Percentiles rank a stretch among this genome's conserved stretches.
Evolutionary conservation across 1,140 invertebrate genomes (phyloP).

Genomic region (Tenebrio molitor): DNA sequence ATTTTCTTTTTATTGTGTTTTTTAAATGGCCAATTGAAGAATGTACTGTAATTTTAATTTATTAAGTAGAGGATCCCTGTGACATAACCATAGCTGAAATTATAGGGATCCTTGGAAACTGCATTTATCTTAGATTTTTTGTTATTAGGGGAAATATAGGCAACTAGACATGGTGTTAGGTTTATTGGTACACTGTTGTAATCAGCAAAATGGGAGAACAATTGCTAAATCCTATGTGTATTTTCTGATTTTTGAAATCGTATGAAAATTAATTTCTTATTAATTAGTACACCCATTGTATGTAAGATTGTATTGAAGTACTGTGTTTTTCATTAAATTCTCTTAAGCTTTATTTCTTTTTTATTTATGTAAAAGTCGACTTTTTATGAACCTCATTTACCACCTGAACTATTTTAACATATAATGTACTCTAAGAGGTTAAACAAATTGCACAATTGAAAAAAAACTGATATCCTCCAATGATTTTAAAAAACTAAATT

Average conservation of each 20-base stretch:
- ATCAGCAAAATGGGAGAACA: conserved; percentile 11
- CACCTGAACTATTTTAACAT: no score
- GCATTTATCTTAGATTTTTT: conserved; percentile 25
- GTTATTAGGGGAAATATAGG: conserved; percentile 15
- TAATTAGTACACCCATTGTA: no score
- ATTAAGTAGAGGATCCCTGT: background rate
- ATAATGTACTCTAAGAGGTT: no score
- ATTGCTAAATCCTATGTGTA: background rate
- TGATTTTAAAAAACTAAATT: no score
- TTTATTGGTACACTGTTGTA: conserved; percentile 16
- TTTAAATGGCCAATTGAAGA: background rate
- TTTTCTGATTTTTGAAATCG: no score
- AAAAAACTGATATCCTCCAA: no score
- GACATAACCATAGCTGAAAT: conserved; percentile 1
- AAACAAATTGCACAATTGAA: no score
- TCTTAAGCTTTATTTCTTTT: conserved; percentile 26
- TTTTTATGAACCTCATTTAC: no score
- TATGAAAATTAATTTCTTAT: no score
- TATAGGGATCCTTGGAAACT: background rate
- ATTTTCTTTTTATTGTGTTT: no score
- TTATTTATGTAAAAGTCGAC: background rate
- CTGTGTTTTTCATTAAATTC: conserved; percentile 13
- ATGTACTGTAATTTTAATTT: no score
- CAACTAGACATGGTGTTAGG: conserved; percentile 18
- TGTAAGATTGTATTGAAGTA: conserved; percentile 23